Evolutionary conservation across 2,888 invertebrate genomes (phyloP).

Genomic region (Meiosimyza platycephala): DNA sequence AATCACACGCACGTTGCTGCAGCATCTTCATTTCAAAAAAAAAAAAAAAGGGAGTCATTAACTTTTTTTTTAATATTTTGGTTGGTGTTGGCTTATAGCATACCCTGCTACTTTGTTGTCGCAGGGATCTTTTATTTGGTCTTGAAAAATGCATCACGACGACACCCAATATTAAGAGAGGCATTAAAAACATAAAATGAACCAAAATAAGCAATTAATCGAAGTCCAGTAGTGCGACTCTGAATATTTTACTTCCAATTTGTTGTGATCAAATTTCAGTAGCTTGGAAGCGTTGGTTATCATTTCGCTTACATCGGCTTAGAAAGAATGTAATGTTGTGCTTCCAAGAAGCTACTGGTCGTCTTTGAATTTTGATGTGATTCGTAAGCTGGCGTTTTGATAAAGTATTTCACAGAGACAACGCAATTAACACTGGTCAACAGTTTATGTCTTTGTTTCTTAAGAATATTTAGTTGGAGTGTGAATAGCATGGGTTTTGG

Average conservation of each 20-base stretch:
- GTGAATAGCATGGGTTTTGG: too few species aligned
- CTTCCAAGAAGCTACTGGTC: constrained; percentile 25
- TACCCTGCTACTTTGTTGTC: too few species aligned
- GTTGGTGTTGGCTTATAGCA: not conserved
- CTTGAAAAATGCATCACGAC: too few species aligned
- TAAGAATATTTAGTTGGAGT: too few species aligned
- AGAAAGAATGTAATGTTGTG: constrained; percentile 19
- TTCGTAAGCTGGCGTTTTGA: too few species aligned
- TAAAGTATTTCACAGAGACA: too few species aligned
- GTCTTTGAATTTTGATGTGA: too few species aligned
- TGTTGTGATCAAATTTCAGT: constrained; percentile 32
- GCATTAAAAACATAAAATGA: constrained; percentile 22
- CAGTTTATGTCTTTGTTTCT: too few species aligned
- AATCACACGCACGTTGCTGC: constrained; percentile 33
- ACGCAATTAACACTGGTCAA: too few species aligned
- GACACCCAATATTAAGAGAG: not conserved
- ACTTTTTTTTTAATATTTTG: not conserved
- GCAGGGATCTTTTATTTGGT: too few species aligned
- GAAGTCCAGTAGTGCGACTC: constrained; percentile 8
- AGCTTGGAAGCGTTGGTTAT: constrained; percentile 9
- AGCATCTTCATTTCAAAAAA: constrained; percentile 30
- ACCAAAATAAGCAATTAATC: constrained; percentile 33
- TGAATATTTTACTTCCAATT: constrained; percentile 16
- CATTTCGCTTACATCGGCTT: not conserved
- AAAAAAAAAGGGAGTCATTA: constrained; percentile 31